Evolutionary conservation across 2,113 vertebrate species (phyloP).

Genomic region (Takifugu flavidus): DNA sequence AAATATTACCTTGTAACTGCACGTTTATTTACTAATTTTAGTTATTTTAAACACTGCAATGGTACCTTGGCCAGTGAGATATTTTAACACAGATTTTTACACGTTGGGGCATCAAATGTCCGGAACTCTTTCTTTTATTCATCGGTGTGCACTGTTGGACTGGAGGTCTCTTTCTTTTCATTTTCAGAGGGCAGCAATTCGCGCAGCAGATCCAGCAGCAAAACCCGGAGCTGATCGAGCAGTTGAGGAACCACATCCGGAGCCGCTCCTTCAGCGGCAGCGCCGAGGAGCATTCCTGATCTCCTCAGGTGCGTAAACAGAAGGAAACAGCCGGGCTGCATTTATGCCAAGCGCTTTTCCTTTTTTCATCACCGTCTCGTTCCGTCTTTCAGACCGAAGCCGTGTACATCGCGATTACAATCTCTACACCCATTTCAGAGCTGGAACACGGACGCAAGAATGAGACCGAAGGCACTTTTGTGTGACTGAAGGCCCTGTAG

Average conservation of each 20-base stretch:
- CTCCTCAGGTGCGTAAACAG: slow-evolving; percentile 23
- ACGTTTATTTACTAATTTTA: no score
- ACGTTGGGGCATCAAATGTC: no score
- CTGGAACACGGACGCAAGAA: slow-evolving; percentile 58
- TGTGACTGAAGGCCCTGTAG: slow-evolving; percentile 33
- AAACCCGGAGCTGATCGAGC: slow-evolving; percentile 96
- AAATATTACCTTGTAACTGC: no score
- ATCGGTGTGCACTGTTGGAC: background rate
- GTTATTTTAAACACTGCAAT: no score
- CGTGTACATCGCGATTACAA: slow-evolving; percentile 60
- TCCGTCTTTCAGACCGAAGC: slow-evolving; percentile 26
- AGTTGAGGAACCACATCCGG: slow-evolving; percentile 93
- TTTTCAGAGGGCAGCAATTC: slow-evolving; percentile 92
- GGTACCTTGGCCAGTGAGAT: no score
- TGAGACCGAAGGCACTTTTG: slow-evolving; percentile 67
- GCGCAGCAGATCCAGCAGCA: slow-evolving; percentile 99
- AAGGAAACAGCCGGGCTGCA: background rate
- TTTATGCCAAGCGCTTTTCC: background rate
- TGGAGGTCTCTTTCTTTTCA: slow-evolving; percentile 39
- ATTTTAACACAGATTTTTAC: no score
- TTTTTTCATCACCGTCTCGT: background rate
- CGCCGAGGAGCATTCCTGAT: slow-evolving; percentile 93
- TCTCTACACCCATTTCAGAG: slow-evolving; percentile 70
- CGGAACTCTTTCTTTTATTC: no score
- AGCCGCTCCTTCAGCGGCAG: slow-evolving; percentile 95